Conservation (phyloP, 2,113 vertebrate genomes). For the Vombatus ursinus region DNA sequence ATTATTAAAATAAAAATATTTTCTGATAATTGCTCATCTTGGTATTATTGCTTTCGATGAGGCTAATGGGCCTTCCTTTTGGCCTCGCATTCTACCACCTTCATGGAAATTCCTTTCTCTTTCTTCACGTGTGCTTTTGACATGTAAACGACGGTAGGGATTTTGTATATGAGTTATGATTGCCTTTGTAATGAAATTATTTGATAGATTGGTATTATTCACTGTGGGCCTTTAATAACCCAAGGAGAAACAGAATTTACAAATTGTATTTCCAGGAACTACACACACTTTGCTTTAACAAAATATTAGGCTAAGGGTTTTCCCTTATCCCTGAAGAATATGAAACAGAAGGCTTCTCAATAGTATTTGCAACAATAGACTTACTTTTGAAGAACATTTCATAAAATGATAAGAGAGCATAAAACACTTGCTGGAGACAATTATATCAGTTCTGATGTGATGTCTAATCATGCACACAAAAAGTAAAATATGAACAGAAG, state of each 20-base stretch:
- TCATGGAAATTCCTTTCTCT: background rate
- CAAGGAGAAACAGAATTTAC: background rate
- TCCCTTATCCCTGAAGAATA: background rate
- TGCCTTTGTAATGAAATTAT: background rate
- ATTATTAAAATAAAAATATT: background rate
- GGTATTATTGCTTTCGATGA: background rate
- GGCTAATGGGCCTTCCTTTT: background rate
- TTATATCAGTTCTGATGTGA: background rate
- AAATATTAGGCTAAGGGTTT: background rate
- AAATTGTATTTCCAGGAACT: background rate
- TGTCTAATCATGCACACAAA: background rate
- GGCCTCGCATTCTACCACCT: background rate
- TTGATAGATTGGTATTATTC: background rate
- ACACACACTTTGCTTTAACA: background rate
- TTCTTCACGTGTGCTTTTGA: background rate
- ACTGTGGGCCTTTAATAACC: background rate
- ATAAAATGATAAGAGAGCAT: background rate
- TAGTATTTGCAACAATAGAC: background rate
- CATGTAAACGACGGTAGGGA: background rate
- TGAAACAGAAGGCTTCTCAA: background rate
- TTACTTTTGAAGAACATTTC: background rate
- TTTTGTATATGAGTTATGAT: background rate
- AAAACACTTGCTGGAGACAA: background rate
- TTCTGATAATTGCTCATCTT: background rate
- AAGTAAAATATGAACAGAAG: background rate